phyloP scores from a whole-genome alignment of 2,797 vertebrate species.

The Xerus rutilus region DNA sequence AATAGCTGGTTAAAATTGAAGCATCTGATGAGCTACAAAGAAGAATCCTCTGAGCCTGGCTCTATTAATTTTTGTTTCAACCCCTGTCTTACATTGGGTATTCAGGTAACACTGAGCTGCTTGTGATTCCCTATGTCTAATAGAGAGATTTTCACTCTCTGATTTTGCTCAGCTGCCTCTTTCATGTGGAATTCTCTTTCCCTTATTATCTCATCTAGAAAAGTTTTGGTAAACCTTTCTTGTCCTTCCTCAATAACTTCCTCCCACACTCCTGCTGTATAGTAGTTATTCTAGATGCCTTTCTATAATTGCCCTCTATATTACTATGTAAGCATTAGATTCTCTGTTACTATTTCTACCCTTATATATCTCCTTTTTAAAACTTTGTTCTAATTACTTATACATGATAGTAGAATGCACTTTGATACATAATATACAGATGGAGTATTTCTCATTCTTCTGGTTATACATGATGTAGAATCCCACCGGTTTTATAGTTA shows the following conservation, averaged over 20 bases:
- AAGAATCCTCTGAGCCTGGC: not conserved
- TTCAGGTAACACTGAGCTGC: not conserved
- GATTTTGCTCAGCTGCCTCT: not conserved
- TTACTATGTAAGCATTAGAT: not conserved
- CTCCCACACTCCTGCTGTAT: not conserved
- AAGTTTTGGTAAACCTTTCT: not conserved
- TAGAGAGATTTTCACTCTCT: not conserved
- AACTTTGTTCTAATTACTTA: too few species aligned
- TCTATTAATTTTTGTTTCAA: not conserved
- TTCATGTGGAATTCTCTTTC: not conserved
- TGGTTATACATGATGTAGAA: too few species aligned
- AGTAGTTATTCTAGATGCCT: not conserved
- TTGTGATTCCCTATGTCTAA: not conserved
- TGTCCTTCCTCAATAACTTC: not conserved
- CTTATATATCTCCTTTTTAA: not conserved
- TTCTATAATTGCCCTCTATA: not conserved
- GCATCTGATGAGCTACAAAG: not conserved
- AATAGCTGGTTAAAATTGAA: not conserved
- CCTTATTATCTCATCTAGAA: not conserved
- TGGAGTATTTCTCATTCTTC: too few species aligned
- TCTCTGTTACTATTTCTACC: not conserved
- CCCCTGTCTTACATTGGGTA: not conserved
- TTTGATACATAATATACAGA: too few species aligned
- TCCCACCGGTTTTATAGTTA: too few species aligned
- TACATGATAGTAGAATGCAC: too few species aligned